Conservation (phyloP, 2,113 vertebrate species). For the Takifugu bimaculatus region DNA sequence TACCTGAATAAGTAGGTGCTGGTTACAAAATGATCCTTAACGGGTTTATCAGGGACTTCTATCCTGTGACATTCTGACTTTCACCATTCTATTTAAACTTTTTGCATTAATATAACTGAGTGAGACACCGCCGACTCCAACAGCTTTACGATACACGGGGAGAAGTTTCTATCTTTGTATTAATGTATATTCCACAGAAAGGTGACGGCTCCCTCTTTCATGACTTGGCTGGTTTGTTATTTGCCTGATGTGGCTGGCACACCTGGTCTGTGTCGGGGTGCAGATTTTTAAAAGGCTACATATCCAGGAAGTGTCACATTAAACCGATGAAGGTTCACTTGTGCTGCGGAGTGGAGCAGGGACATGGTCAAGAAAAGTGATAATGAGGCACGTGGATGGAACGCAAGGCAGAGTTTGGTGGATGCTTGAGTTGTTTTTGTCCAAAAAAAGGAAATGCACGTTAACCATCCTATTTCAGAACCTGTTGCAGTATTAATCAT, state of each 20-base stretch:
- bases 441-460: not conserved
- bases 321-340: conserved; percentile 6
- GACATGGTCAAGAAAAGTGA: not conserved
- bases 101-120: no score
- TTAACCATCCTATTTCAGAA: not conserved
- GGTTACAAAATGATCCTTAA: no score
- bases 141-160: no score
- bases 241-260: not conserved
- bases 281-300: not conserved
- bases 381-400: not conserved
- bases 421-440: not conserved
- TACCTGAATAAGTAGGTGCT: no score
- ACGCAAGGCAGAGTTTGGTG: conserved; percentile 1
- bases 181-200: no score
- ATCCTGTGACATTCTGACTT: no score
- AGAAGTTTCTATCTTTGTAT: no score
- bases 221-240: not conserved
- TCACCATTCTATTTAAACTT: no score
- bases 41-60: no score
- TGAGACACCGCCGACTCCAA: no score
- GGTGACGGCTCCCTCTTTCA: no score
- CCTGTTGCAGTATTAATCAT: not conserved
- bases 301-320: not conserved
- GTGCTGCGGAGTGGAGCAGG: conserved; percentile 7
- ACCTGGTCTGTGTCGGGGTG: not conserved